phyloP scores from a whole-genome alignment of 1,140 invertebrate species.

The Neotoxoptera formosana region DNA sequence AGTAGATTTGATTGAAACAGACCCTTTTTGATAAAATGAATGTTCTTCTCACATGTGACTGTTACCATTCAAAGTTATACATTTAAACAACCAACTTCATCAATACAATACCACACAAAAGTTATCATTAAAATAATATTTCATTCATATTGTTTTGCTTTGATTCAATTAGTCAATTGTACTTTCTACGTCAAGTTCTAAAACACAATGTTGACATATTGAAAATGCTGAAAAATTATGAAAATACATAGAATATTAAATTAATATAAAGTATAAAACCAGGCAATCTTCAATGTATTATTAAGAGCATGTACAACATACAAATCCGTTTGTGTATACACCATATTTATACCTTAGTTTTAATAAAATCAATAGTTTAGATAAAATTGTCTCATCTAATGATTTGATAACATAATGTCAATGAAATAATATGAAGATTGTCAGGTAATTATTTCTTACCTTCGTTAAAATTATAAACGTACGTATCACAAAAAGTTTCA shows the following conservation, averaged over 20 bases:
- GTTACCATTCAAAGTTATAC: not conserved
- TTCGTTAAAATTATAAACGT: not conserved
- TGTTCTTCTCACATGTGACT: not conserved
- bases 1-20: not conserved
- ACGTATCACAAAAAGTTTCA: slow-evolving; percentile 2
- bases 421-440: slow-evolving; percentile 30
- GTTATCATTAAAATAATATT: not conserved
- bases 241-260: slow-evolving; percentile 42
- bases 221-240: slow-evolving; percentile 37
- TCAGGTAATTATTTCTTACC: slow-evolving; percentile 4
- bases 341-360: not conserved
- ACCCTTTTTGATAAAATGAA: not conserved
- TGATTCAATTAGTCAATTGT: slow-evolving; percentile 2
- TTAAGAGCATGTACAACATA: not conserved
- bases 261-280: slow-evolving; percentile 8
- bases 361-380: not conserved
- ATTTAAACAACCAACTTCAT: not conserved
- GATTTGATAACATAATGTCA: not conserved
- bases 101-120: not conserved
- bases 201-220: not conserved
- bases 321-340: not conserved
- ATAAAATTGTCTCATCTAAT: not conserved
- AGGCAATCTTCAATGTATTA: slow-evolving; percentile 34
- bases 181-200: not conserved
- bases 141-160: not conserved